phyloP scores from a whole-genome alignment of 2,113 vertebrate species.

The Cacatua alba region DNA sequence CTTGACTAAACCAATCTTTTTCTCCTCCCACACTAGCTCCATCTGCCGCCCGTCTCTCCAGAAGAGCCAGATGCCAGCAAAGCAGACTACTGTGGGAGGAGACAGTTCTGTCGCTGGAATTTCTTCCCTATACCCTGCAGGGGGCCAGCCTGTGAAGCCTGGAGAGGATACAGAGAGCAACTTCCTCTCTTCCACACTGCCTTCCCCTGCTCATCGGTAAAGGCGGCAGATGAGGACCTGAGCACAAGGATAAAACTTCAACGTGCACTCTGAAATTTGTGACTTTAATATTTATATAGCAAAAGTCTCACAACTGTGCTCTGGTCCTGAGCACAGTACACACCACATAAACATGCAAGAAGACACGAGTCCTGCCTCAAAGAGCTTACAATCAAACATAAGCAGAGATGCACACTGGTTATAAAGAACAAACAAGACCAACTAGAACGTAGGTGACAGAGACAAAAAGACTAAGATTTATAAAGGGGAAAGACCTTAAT shows the following conservation, averaged over 20 bases:
- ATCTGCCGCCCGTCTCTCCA: constrained; percentile 67
- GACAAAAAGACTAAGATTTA: neutral
- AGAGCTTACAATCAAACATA: neutral
- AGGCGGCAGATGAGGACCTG: constrained; percentile 38
- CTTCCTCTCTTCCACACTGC: neutral
- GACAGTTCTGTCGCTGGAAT: constrained; percentile 61
- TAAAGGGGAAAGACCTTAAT: neutral
- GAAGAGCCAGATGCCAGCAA: constrained; percentile 63
- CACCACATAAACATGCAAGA: neutral
- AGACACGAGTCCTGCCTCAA: neutral
- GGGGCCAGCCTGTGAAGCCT: constrained; percentile 38
- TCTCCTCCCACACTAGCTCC: constrained; percentile 68
- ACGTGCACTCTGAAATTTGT: neutral
- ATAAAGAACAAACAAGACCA: neutral
- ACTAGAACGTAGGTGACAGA: neutral
- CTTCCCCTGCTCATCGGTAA: neutral
- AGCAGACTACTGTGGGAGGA: constrained; percentile 64
- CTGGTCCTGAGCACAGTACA: neutral
- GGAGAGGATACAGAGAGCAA: neutral
- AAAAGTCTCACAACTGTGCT: neutral
- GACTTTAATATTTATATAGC: neutral
- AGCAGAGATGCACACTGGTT: neutral
- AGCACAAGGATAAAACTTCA: neutral
- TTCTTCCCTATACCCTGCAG: constrained; percentile 34
- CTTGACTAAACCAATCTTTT: constrained; percentile 56